Evolutionary conservation across 2,888 invertebrate species (phyloP).

Genomic region (Ophraella communa): DNA sequence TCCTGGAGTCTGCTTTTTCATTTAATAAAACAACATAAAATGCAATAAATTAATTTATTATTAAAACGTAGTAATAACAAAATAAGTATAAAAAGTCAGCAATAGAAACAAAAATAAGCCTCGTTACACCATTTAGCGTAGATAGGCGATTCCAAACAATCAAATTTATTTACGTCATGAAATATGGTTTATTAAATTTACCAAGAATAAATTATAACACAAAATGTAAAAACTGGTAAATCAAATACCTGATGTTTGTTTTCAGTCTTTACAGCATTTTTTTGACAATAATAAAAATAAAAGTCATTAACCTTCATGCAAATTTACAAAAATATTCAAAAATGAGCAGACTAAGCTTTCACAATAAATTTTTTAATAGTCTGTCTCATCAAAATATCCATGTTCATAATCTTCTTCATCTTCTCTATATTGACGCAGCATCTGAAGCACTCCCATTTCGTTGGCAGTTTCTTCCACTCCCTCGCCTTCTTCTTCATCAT

Average conservation of each 20-base stretch:
- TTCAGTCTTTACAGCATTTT: too few species aligned
- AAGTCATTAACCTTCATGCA: too few species aligned
- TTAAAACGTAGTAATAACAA: not conserved
- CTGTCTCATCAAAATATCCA: conserved; percentile 32
- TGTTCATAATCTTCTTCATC: conserved; percentile 69
- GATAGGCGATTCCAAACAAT: not conserved
- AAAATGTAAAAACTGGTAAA: too few species aligned
- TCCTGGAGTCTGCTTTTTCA: not conserved
- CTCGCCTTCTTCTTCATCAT: conserved; percentile 54
- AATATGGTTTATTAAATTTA: too few species aligned
- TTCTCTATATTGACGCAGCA: conserved; percentile 65
- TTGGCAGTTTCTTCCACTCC: conserved; percentile 44
- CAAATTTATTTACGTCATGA: too few species aligned
- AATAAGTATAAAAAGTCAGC: not conserved
- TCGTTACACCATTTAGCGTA: not conserved
- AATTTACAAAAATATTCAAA: too few species aligned
- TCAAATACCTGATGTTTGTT: too few species aligned
- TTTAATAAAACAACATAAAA: not conserved
- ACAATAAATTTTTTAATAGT: conserved; percentile 28
- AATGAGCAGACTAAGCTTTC: too few species aligned
- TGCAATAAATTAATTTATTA: not conserved
- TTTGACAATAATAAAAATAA: too few species aligned
- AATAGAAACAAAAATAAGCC: not conserved
- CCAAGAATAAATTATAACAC: too few species aligned
- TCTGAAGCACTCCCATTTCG: conserved; percentile 58